Conservation (phyloP, 2,113 vertebrate species). For the Rhadina sibilatrix region DNA sequence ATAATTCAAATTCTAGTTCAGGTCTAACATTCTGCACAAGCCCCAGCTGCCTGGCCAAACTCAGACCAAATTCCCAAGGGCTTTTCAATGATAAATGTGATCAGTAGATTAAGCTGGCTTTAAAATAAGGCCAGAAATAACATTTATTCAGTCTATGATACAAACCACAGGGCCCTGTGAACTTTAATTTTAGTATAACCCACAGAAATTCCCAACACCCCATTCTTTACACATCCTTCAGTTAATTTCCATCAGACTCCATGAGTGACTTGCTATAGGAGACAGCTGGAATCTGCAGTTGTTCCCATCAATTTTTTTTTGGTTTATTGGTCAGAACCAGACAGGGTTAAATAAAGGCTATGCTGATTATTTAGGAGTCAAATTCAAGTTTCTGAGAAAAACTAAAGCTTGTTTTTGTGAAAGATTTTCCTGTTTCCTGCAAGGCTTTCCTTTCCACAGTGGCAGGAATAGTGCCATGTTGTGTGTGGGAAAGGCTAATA, state of each 20-base stretch:
- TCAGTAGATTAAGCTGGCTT: background rate
- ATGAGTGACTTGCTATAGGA: background rate
- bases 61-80: background rate
- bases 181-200: background rate
- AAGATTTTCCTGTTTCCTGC: constrained; percentile 29
- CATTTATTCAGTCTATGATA: background rate
- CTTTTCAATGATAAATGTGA: background rate
- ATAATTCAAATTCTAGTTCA: background rate
- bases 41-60: background rate
- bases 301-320: background rate
- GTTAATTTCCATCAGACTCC: background rate
- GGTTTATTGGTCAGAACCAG: constrained; percentile 7
- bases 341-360: constrained; percentile 27
- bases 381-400: constrained; percentile 12
- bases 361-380: background rate
- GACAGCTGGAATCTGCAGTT: constrained; percentile 39
- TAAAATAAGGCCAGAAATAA: constrained; percentile 40
- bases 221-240: constrained; percentile 23
- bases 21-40: background rate
- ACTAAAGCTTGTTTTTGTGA: background rate
- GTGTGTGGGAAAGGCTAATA: constrained; percentile 31
- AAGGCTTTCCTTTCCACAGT: background rate
- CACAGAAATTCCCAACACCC: constrained; percentile 22
- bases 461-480: background rate
- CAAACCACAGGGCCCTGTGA: background rate